phyloP scores from a whole-genome alignment of 2,113 vertebrate genomes.

The Cynopterus brachyotis region DNA sequence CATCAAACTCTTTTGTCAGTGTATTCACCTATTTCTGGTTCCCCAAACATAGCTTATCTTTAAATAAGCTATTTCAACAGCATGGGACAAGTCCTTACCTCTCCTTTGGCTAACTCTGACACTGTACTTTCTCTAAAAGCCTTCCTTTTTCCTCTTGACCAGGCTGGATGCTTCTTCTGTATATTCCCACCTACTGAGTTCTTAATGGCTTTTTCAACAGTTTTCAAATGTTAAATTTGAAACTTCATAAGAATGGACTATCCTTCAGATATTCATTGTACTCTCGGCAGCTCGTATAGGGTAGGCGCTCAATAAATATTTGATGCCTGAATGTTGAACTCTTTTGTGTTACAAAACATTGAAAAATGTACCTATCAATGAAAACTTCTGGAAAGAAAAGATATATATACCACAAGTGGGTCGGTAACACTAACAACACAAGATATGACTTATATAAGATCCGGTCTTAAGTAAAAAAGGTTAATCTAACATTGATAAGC shows the following conservation, averaged over 20 bases:
- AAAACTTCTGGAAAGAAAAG: not conserved
- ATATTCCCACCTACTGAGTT: not conserved
- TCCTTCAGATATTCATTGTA: not conserved
- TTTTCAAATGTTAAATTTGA: conserved; percentile 31
- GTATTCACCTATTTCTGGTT: conserved; percentile 10
- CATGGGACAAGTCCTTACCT: not conserved
- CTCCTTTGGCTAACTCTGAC: not conserved
- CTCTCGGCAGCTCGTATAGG: not conserved
- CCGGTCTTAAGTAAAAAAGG: not conserved
- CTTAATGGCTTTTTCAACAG: not conserved
- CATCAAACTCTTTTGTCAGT: not conserved
- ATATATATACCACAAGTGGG: not conserved
- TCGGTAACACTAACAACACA: not conserved
- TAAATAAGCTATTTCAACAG: not conserved
- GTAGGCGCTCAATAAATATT: not conserved
- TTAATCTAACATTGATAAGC: not conserved
- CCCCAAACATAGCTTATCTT: not conserved
- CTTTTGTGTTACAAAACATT: not conserved
- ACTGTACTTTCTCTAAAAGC: not conserved
- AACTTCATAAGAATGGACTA: not conserved
- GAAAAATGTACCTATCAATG: not conserved
- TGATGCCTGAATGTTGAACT: not conserved
- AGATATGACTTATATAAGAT: not conserved
- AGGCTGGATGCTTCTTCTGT: not conserved
- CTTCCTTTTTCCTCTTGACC: not conserved